These are phyloP conservation scores for Melierax canorus DNA, from an alignment of 2,113 vertebrate species.

Conservation along the genomic window DNA sequence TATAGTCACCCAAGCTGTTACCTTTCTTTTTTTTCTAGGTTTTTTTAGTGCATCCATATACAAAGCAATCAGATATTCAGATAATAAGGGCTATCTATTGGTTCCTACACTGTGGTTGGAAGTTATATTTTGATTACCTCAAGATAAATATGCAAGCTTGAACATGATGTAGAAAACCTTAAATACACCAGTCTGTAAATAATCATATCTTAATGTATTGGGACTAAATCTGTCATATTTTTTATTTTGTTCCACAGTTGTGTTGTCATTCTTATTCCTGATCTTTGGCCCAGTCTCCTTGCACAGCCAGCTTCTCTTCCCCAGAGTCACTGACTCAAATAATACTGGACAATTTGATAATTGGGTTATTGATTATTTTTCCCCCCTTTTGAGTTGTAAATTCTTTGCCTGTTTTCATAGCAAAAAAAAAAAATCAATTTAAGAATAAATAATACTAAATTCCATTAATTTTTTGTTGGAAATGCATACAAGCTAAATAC, in stretches of 20 bases:
- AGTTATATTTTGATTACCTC: not conserved
- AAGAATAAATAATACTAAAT: not conserved
- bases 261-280: not conserved
- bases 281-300: not conserved
- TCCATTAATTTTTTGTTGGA: not conserved
- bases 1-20: not conserved
- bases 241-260: not conserved
- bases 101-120: not conserved
- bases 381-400: not conserved
- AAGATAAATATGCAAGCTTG: not conserved
- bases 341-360: slow-evolving; percentile 15
- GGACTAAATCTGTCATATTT: not conserved
- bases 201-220: not conserved
- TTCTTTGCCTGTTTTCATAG: not conserved
- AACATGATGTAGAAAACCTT: not conserved
- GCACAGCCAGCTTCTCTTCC: not conserved
- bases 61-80: not conserved
- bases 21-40: not conserved
- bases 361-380: slow-evolving; percentile 54
- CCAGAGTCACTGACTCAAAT: slow-evolving; percentile 11
- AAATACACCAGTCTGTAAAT: not conserved
- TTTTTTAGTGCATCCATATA: not conserved
- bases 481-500: not conserved
- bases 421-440: not conserved
- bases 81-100: not conserved